Base-by-base conservation (phyloP, 2,113 vertebrate genomes). In the Piaya cayana region DNA sequence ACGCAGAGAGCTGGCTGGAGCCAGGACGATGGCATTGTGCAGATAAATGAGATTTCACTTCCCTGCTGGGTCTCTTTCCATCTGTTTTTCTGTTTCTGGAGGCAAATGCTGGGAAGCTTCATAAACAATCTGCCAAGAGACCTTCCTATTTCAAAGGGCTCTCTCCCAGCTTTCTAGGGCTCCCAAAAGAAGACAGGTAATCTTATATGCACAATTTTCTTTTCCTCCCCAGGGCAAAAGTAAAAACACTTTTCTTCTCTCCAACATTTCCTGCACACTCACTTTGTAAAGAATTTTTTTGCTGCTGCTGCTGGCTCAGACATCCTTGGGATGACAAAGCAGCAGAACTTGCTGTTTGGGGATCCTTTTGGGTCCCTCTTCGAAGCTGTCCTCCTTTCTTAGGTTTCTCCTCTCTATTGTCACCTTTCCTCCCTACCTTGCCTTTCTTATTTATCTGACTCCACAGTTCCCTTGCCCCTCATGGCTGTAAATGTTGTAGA, bases 31-130 rank as follows among this genome's bases (percentile, higher is more conserved):
- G 69, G 96, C 86, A 97, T 97, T 98, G 97, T 98, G 95, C 91
- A 56, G 64, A 94, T 91, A 96, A 97, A 97, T 94, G 96, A 97
- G 93, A 92, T 95, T 91, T 91, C 82, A 88, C 96, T 97, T 95
- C 95, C 96, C 84, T 26, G 92, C 86, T 96, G 97, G 65, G 90
- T 74, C 49, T 91, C 47, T 79, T 94, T 94, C 97, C 97, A 97
- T 97, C 98, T 97, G 98, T 85, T 96, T 97, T 92, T 71, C 88
- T 89, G 82, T 88, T 97, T 94, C 79, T 88, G 36, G 74, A 67
- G 70, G 65, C 75, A 77, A 96, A 81, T 77, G 58, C 75, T 92
- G 58, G 53, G 76, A 84, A 92, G 81, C 84, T 92, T 90, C 83
- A 77, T 64, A 70, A 42, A 90, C 55, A 92, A 60, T 80, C 83